Conservation (phyloP, 2,888 invertebrate species). For the Caenorhabditis afra region DNA sequence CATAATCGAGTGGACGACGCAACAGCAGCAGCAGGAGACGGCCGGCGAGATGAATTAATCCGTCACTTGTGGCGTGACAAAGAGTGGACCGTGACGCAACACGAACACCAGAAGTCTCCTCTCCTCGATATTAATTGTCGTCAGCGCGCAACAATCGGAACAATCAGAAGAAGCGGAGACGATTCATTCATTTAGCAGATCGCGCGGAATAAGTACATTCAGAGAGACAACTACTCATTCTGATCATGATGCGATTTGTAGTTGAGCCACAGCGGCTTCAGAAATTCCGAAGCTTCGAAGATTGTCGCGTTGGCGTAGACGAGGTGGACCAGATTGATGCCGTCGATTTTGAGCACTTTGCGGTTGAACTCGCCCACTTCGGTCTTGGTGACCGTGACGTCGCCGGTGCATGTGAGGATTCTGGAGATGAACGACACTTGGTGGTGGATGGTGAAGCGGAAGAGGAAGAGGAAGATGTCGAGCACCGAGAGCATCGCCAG, state of each 20-base stretch:
- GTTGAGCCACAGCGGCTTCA: slow-evolving; percentile 52
- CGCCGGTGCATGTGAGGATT: slow-evolving; percentile 38
- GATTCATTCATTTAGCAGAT: slow-evolving; percentile 9
- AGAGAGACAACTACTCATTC: not conserved
- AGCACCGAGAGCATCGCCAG: slow-evolving; percentile 35
- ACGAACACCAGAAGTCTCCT: too few relatives aligned
- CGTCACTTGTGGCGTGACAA: too few relatives aligned
- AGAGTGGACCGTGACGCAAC: not conserved
- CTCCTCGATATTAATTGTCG: too few relatives aligned
- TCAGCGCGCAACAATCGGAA: too few relatives aligned
- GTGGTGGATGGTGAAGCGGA: slow-evolving; percentile 48
- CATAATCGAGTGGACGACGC: not conserved
- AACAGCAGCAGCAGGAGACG: too few relatives aligned
- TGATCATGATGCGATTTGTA: slow-evolving; percentile 28
- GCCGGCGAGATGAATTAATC: too few relatives aligned
- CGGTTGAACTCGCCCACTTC: slow-evolving; percentile 67
- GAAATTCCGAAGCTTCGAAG: slow-evolving; percentile 56
- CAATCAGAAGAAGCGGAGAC: not conserved
- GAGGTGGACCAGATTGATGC: slow-evolving; percentile 74
- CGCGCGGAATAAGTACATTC: not conserved
- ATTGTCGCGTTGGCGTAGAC: slow-evolving; percentile 75
- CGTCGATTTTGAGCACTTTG: slow-evolving; percentile 74
- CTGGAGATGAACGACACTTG: slow-evolving; percentile 43
- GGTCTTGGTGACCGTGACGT: slow-evolving; percentile 6
- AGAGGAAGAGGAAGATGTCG: slow-evolving; percentile 43